Conservation (phyloP, 1,140 invertebrate species). For the Rhysida immarginata region DNA sequence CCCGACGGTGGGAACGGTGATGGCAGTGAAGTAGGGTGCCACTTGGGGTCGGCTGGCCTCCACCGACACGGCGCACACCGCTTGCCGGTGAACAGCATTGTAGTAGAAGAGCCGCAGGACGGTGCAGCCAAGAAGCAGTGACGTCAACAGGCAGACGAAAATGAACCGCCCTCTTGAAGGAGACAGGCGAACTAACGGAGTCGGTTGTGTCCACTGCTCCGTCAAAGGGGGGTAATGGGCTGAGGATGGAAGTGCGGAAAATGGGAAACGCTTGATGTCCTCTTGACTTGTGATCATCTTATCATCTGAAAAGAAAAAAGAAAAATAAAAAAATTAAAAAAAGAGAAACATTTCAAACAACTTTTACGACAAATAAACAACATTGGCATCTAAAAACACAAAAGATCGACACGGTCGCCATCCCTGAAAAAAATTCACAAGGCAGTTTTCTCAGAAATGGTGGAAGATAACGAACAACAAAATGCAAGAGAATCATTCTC, state of each 20-base stretch:
- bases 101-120: constrained; percentile 14
- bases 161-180: constrained; percentile 12
- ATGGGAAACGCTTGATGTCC: no score
- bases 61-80: background rate
- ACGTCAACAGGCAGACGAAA: constrained; percentile 12
- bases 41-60: background rate
- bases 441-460: no score
- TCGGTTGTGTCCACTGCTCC: background rate
- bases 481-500: no score
- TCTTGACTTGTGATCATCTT: background rate
- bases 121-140: constrained; percentile 11
- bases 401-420: no score
- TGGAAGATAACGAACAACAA: no score
- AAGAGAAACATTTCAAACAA: background rate
- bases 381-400: no score
- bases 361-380: no score
- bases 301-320: background rate
- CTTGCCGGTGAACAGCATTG: background rate
- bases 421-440: no score
- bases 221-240: background rate
- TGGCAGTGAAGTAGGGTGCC: background rate
- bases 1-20: background rate
- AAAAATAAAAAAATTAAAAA: background rate
- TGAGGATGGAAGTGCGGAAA: background rate
- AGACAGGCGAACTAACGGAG: background rate